Evolutionary conservation across 2,797 vertebrate species (phyloP), one percentile per base, ranked within the genome.

Genomic region (Oceanodroma leucorhoa): DNA sequence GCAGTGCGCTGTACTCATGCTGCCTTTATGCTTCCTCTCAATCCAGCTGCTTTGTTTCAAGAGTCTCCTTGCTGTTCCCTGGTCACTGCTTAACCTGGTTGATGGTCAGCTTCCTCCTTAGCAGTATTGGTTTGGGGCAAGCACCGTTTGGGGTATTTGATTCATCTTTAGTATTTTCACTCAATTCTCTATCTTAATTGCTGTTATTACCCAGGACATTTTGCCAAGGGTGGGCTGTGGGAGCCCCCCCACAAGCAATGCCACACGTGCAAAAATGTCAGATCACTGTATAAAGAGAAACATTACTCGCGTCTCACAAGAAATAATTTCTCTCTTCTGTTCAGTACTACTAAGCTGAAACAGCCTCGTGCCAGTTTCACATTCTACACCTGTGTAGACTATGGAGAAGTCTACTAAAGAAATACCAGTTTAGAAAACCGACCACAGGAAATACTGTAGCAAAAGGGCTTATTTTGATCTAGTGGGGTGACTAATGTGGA

Each of bases 401-500:
- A 9, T n/a, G 32, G 29, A 65, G 14, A 90, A n/a, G 4, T 55
- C 29, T 30, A 4, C 4, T 17, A 58, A 58, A 85, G n/a, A 65
- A 86, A 38, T 27, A 32, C 0, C 5, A 50, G 20, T 57, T 79
- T 48, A 40, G 54, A 76, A 83, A 66, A 17, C 14, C 36, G 8
- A 22, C 16, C 5, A 14, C 3, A 30, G 40, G 5, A 60, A 71
- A 46, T 41, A 14, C 13, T 55, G 17, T 18, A 36, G 5, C 4
- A 26, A 36, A 60, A 54, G 15, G 3, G 1, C 7, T 30, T 62
- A 36, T 71, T 62, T 62, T 67, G 14, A 51, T 51, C 4, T 60
- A 46, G 34, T 46, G 5, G 4, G 6, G 4, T 26, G n/a, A 23
- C 18, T 19, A 22, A 34, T 20, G 8, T 0, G 1, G 7, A 36